phyloP scores from a whole-genome alignment of 2,113 vertebrate species.

The Pluvianellus socialis region DNA sequence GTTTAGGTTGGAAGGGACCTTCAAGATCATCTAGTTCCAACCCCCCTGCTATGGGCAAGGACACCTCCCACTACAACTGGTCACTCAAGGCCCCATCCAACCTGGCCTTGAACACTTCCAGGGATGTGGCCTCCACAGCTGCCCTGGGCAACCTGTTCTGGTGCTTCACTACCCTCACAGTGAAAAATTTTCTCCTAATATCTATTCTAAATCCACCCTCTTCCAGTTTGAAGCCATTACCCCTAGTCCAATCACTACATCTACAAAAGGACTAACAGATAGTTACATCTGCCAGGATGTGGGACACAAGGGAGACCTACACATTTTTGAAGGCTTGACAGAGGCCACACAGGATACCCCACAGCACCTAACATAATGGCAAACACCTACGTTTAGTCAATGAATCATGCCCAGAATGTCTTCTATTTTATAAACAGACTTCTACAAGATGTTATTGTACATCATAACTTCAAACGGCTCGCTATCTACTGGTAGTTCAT shows the following conservation, averaged over 20 bases:
- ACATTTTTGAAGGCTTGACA: neutral
- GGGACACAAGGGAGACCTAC: neutral
- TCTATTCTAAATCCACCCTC: no score
- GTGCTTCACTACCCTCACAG: no score
- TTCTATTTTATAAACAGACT: constrained; percentile 27
- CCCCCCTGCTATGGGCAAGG: no score
- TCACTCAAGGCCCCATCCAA: no score
- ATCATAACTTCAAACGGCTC: neutral
- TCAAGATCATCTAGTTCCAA: no score
- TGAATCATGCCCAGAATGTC: constrained; percentile 10
- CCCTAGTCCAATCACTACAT: neutral
- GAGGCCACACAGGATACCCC: neutral
- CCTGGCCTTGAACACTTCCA: no score
- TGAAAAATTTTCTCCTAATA: no score
- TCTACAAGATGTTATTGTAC: neutral
- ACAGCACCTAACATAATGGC: neutral
- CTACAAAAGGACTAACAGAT: neutral
- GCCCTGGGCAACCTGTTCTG: no score
- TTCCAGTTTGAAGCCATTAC: no score
- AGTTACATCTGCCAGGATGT: neutral
- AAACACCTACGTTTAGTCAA: constrained; percentile 18
- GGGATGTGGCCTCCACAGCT: no score
- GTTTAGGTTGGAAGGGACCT: no score
- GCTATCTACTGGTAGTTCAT: neutral
- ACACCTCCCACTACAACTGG: no score